Percentiles rank a stretch among this genome's conserved stretches.
Evolutionary conservation across 2,888 invertebrate species (phyloP).

Genomic region (Furcula furcula): DNA sequence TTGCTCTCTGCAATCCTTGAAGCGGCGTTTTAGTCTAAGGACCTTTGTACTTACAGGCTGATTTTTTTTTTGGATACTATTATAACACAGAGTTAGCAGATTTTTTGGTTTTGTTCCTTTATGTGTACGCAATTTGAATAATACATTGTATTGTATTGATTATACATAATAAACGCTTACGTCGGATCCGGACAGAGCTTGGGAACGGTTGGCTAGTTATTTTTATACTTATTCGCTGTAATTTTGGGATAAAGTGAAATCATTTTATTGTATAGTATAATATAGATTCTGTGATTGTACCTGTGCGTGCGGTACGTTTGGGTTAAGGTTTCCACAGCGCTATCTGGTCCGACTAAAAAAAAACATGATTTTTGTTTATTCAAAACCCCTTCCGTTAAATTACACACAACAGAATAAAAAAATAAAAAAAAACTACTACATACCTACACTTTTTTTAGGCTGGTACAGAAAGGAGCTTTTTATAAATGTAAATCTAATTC

Average conservation of each 20-base stretch:
- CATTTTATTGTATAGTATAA: conserved; percentile 47
- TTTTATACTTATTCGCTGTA: conserved; percentile 70
- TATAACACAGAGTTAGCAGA: conserved; percentile 59
- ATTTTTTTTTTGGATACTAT: conserved; percentile 70
- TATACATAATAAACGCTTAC: conserved; percentile 60
- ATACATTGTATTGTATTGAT: conserved; percentile 47
- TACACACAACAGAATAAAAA: too few species aligned
- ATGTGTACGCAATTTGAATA: conserved; percentile 74
- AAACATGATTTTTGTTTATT: conserved; percentile 35
- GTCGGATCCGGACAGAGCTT: conserved; percentile 56
- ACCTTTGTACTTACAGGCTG: conserved; percentile 72
- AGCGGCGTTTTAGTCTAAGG: conserved; percentile 60
- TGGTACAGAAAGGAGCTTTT: too few species aligned
- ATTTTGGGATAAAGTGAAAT: conserved; percentile 53
- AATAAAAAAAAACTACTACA: too few species aligned
- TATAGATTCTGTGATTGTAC: conserved; percentile 77
- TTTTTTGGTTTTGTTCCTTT: conserved; percentile 81
- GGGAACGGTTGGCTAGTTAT: conserved; percentile 61
- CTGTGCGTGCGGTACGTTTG: conserved; percentile 58
- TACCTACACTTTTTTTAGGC: too few species aligned
- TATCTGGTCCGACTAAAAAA: conserved; percentile 64
- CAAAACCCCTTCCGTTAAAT: conserved; percentile 8
- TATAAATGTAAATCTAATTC: neutral
- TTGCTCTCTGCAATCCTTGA: conserved; percentile 76
- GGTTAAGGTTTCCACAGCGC: conserved; percentile 52